Base-by-base conservation (phyloP, 2,113 vertebrate species). In the Podocnemis expansa region DNA sequence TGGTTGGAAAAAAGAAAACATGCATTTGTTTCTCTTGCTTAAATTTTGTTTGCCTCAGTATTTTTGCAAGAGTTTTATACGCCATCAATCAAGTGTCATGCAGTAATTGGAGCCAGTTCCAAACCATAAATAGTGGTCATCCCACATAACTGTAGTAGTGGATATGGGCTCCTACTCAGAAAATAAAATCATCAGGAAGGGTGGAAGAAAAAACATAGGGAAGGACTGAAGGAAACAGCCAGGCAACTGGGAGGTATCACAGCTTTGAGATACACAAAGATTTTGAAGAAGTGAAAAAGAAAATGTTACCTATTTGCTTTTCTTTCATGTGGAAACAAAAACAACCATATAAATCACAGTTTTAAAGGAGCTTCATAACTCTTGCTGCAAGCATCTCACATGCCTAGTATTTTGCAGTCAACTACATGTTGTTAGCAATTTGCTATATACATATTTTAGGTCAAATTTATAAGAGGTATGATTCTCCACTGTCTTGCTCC, bases 101-200 rank as follows among this genome's bases (percentile, higher is more conserved):
- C 3, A 45, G 5, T 0, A 0, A 60, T 52, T 31, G 24, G 58
- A 93, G 67, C 7, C 70, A 25, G 2, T 73, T 87, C 19, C 85
- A n/a, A 82, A 1, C 19, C 14, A 88, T 21, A 0, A 70, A 3
- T 2, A 0, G 0, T 55, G 8, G 41, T 38, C 21, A 41, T 67
- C 60, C 7, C 16, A n/a, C 34, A n/a, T 16, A 67, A 67, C 17
- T n/a, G 16, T 8, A 67, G 60, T 16, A 67, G 11, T 3, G 49
- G n/a, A n/a, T 51, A 31, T 12, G 3, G 47, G 4, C 24, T 4
- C 3, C 58, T 73, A 43, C 88, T 2, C 27, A 76, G 31, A 7
- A 0, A 43, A 81, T 29, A 14, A 55, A 16, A 14, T 6, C 2
- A 85, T 29, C 1, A 78, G 56, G 70, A 87, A 24, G 12, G 4